Evolutionary conservation across 2,113 vertebrate species (phyloP).

Genomic region (Egretta garzetta): DNA sequence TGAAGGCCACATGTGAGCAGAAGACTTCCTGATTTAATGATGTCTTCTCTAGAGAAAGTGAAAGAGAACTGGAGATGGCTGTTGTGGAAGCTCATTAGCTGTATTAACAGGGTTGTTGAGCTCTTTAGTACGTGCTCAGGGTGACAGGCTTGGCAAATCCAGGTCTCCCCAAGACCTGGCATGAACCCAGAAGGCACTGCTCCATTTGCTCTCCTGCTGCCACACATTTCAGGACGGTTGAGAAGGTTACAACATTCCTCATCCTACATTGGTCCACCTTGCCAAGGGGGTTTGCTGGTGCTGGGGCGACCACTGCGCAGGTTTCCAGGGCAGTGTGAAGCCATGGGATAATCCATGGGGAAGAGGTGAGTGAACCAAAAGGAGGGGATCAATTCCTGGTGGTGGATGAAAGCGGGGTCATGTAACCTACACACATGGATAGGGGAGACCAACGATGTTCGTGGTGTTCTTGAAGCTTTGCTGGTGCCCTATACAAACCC

Average conservation of each 20-base stretch:
- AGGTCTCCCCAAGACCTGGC: rapidly evolving
- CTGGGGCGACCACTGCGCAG: rapidly evolving
- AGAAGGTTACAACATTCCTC: background rate
- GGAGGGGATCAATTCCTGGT: background rate
- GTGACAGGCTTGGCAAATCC: background rate
- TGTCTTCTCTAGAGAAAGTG: background rate
- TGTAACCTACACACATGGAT: rapidly evolving
- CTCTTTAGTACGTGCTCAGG: background rate
- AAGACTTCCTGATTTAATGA: background rate
- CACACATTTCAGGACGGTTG: rapidly evolving
- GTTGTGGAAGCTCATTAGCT: background rate
- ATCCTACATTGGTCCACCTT: rapidly evolving
- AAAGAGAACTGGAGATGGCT: background rate
- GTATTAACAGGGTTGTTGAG: background rate
- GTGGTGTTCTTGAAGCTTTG: background rate
- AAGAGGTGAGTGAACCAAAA: background rate
- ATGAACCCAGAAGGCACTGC: rapidly evolving
- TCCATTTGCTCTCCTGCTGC: background rate
- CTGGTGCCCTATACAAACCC: background rate
- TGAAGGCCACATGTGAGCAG: background rate
- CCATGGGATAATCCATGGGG: rapidly evolving
- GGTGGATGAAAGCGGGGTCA: rapidly evolving
- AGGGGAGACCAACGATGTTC: rapidly evolving
- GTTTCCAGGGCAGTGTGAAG: background rate
- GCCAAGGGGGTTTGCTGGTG: background rate